phyloP scores from a whole-genome alignment of 35 echinoderm and acorn worm genomes.

The Eucidaris tribuloides region DNA sequence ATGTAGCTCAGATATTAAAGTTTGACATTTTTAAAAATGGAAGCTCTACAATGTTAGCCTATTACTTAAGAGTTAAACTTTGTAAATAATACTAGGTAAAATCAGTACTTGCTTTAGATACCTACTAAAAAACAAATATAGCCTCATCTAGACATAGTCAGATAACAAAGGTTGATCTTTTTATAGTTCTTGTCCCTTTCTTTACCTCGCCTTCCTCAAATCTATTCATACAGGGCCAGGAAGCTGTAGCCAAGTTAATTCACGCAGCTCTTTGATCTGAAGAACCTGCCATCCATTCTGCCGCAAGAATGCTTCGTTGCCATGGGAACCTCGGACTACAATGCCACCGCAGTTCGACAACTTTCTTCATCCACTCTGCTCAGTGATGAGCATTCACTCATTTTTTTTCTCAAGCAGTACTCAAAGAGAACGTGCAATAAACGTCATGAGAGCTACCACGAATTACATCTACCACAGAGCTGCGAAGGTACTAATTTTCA shows the following conservation, averaged over 20 bases:
- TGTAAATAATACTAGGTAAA: not conserved
- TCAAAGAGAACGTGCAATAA: too few relatives aligned
- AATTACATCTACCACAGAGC: too few relatives aligned
- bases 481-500: too few relatives aligned
- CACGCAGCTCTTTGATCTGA: not conserved
- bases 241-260: not conserved
- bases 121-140: not conserved
- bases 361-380: not conserved
- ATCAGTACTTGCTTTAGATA: not conserved
- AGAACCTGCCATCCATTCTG: not conserved
- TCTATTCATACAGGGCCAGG: not conserved
- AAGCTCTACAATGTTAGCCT: too few relatives aligned
- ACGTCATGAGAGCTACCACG: too few relatives aligned
- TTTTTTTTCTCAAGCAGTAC: too few relatives aligned
- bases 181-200: not conserved
- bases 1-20: too few relatives aligned
- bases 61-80: too few relatives aligned
- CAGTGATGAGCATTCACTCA: too few relatives aligned
- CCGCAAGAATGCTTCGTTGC: not conserved
- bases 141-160: not conserved
- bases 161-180: not conserved
- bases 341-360: not conserved
- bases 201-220: too few relatives aligned
- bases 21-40: too few relatives aligned
- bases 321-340: constrained; percentile 7